Evolutionary conservation across 2,888 invertebrate genomes (phyloP), one percentile per base, ranked within the genome.

Genomic region (Hypomecis punctinalis): DNA sequence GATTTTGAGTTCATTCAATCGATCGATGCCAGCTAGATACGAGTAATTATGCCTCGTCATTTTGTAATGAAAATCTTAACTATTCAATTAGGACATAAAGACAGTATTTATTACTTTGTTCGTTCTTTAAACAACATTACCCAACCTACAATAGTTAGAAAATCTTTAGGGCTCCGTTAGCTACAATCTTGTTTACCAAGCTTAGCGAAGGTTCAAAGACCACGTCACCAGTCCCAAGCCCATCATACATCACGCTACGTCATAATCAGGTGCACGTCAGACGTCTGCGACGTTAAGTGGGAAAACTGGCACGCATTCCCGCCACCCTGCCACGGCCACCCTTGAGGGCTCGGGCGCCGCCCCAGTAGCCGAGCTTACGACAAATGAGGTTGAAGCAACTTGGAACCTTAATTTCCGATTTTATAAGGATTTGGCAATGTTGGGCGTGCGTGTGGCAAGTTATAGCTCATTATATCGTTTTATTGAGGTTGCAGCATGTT

Each of bases 221-320:
- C 52, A 52, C 40, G 42, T 36, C 58, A 51, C 11, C 42, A 35
- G 45, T 9, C 11, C 37, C 53, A n/a, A 43, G 40, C 36, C 10
- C 33, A 43, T 49, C 47, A 54, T 59, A 43, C 54, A 54, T 52
- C 49, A 59, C 9, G 63, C 48, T 46, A 58, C 60, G 63, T 67
- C 67, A 68, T 73, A 78, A 85, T 85, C 86, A 85, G 85, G 84
- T 84, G 79, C 77, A 80, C 75, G 75, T 75, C 81, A 77, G 82
- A 83, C 82, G 80, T 84, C 82, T 85, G 85, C 84, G 77, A 71
- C 68, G 71, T 71, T 82, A 83, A 86, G 84, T 85, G 88, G 89
- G 83, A 88, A 91, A 91, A 88, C 85, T 86, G 82, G 78, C 80
- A 87, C 85, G 90, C 90, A 84, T 89, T 91, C 91, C 87, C 79